Conservation (phyloP, 2,797 vertebrate species). For the Cetoscarus ocellatus region DNA sequence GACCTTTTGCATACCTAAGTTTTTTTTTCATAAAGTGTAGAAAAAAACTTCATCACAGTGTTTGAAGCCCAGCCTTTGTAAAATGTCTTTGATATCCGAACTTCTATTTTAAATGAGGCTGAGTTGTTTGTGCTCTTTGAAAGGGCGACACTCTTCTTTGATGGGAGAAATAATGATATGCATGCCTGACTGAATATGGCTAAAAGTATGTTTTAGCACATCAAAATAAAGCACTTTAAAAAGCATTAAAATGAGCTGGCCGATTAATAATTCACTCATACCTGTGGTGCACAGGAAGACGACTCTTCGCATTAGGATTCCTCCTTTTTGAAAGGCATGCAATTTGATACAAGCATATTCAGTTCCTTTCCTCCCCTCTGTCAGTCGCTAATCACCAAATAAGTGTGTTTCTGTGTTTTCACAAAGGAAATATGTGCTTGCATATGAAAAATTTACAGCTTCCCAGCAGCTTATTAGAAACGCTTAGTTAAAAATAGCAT, state of each 20-base stretch:
- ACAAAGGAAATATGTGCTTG: slow-evolving; percentile 88
- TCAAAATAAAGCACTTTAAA: slow-evolving; percentile 90
- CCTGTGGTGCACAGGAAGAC: slow-evolving; percentile 88
- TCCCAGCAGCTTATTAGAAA: slow-evolving; percentile 89
- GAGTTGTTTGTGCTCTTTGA: slow-evolving; percentile 88
- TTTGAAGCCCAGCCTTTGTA: slow-evolving; percentile 85
- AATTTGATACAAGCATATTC: slow-evolving; percentile 88
- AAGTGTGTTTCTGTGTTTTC: slow-evolving; percentile 90
- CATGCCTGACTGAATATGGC: slow-evolving; percentile 88
- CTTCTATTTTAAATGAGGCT: slow-evolving; percentile 88
- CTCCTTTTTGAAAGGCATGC: slow-evolving; percentile 86
- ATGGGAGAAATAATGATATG: slow-evolving; percentile 88
- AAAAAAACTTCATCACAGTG: slow-evolving; percentile 80
- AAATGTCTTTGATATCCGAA: slow-evolving; percentile 85
- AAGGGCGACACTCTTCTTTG: slow-evolving; percentile 85
- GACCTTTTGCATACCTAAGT: slow-evolving; percentile 79
- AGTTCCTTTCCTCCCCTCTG: slow-evolving; percentile 86
- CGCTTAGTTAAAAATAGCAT: slow-evolving; percentile 89
- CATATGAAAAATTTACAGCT: slow-evolving; percentile 89
- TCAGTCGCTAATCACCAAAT: slow-evolving; percentile 89
- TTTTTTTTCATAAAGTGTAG: slow-evolving; percentile 72
- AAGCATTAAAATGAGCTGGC: slow-evolving; percentile 88
- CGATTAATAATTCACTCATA: slow-evolving; percentile 90
- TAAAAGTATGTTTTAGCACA: slow-evolving; percentile 90
- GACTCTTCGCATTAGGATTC: slow-evolving; percentile 86